A percentile compares a stretch with the other conserved stretches of the same genome.
These are phyloP conservation scores for Ptilonorhynchus violaceus DNA, from an alignment of 2,113 vertebrate genomes.

Conservation along the genomic window DNA sequence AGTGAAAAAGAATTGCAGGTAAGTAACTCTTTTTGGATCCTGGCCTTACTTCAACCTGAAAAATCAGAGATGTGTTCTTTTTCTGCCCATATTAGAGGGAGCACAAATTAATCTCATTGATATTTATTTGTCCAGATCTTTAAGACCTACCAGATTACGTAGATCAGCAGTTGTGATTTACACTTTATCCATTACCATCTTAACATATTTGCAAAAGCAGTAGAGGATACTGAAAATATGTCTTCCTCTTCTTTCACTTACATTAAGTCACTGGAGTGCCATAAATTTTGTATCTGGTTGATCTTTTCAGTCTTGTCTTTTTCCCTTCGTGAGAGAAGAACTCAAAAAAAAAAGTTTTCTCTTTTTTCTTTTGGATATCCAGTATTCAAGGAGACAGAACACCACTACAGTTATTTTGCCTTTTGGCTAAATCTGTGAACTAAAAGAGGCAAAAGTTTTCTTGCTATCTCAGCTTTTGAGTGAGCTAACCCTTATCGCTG, in stretches of 20 bases:
- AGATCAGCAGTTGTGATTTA: background rate
- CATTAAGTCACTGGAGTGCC: background rate
- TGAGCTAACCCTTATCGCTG: background rate
- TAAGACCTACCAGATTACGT: background rate
- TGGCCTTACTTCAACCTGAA: background rate
- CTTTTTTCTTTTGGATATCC: background rate
- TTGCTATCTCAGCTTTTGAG: background rate
- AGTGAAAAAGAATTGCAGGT: constrained; percentile 61
- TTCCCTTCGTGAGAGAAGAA: background rate
- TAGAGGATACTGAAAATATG: background rate
- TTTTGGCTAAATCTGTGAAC: background rate
- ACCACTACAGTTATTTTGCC: background rate
- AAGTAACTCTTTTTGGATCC: constrained; percentile 23
- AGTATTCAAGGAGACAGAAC: background rate
- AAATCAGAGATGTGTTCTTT: background rate
- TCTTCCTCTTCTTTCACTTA: background rate
- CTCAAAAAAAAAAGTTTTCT: background rate
- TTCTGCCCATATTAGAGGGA: background rate
- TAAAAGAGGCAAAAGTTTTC: background rate
- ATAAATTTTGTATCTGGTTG: background rate
- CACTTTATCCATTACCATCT: background rate
- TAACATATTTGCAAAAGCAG: background rate
- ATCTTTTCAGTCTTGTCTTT: background rate
- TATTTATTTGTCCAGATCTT: background rate
- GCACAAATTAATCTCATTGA: background rate